Conservation (phyloP, 2,888 invertebrate species). For the Sphecodes monilicornis region DNA sequence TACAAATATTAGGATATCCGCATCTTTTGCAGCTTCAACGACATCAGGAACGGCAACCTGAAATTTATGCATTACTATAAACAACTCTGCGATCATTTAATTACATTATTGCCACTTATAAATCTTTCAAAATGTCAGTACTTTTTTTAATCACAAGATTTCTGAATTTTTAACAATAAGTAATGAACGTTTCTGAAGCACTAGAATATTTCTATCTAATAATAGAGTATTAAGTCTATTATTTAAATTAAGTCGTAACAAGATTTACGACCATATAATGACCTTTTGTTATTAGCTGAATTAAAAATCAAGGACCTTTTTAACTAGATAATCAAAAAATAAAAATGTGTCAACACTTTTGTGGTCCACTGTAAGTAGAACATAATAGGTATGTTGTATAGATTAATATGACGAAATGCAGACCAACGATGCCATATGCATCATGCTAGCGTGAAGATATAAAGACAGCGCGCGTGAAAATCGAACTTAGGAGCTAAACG, state of each 20-base stretch:
- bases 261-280: no score
- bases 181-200: background rate
- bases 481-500: background rate
- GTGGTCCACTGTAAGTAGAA: background rate
- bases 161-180: background rate
- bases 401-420: background rate
- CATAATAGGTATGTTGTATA: background rate
- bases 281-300: no score
- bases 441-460: background rate
- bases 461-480: background rate
- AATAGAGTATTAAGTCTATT: background rate
- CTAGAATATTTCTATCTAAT: background rate
- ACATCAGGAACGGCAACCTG: constrained; percentile 89
- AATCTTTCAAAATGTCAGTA: no score
- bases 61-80: constrained; percentile 24
- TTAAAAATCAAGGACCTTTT: no score
- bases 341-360: no score
- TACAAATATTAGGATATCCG: constrained; percentile 89
- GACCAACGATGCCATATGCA: background rate
- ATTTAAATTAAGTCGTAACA: background rate
- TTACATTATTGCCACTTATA: no score
- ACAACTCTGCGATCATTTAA: background rate
- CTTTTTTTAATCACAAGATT: no score
- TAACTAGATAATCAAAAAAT: no score
- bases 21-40: constrained; percentile 87